These are phyloP conservation scores for Nineta flava DNA, from an alignment of 2,888 invertebrate genomes.

Conservation along the genomic window DNA sequence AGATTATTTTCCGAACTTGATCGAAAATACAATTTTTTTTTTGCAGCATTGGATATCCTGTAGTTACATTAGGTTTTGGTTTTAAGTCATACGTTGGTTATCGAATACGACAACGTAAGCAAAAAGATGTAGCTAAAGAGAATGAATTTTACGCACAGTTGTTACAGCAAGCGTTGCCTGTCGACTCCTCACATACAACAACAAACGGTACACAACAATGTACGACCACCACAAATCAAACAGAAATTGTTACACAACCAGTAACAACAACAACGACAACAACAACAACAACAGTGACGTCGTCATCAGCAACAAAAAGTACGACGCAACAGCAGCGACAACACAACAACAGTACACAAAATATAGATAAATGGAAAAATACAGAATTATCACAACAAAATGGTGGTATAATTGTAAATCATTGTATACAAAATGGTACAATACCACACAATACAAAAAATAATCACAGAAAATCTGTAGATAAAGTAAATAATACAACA, in stretches of 20 bases:
- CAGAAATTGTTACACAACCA: constrained; percentile 3
- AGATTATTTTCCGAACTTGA: too few species aligned
- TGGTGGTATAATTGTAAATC: neutral
- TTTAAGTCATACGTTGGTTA: constrained; percentile 87
- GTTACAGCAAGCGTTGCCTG: constrained; percentile 78
- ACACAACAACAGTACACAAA: constrained; percentile 6
- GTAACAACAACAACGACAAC: constrained; percentile 11
- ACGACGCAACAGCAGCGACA: neutral
- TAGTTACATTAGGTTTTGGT: constrained; percentile 88
- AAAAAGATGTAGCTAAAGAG: constrained; percentile 84
- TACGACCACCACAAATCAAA: neutral
- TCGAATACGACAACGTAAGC: constrained; percentile 77
- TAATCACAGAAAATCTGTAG: constrained; percentile 36
- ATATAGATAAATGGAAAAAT: constrained; percentile 4
- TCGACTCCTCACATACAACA: constrained; percentile 30
- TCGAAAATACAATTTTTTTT: constrained; percentile 9
- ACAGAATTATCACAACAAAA: neutral
- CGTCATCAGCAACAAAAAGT: too few species aligned
- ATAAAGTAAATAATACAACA: constrained; percentile 27
- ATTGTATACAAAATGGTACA: constrained; percentile 22
- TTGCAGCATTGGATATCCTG: constrained; percentile 79
- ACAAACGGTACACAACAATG: constrained; percentile 9
- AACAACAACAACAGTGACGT: constrained; percentile 10
- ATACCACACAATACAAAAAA: constrained; percentile 25
- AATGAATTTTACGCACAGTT: constrained; percentile 91